A percentile compares a stretch with the other conserved stretches of the same genome.
These are phyloP conservation scores for Melanophora roralis DNA, from an alignment of 2,888 invertebrate species.

Conservation along the genomic window DNA sequence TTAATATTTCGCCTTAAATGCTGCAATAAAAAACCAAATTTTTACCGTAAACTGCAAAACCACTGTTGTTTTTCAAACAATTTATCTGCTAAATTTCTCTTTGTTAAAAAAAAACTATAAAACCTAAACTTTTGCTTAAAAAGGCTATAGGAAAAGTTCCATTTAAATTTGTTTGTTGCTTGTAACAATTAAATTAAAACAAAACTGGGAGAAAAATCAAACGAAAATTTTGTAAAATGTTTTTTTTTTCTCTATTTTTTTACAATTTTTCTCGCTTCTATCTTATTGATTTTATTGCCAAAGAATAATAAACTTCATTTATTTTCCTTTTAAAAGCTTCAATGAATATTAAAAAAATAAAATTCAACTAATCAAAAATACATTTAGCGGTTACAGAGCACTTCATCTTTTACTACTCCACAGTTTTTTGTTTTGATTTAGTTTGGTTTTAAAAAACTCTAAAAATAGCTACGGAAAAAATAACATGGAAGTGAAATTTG, in stretches of 20 bases:
- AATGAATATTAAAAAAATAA: background rate
- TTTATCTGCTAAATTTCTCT: background rate
- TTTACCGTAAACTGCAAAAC: slow-evolving; percentile 2
- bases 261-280: slow-evolving; percentile 30
- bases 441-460: background rate
- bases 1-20: too few species aligned
- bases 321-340: background rate
- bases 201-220: background rate
- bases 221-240: slow-evolving; percentile 25
- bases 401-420: slow-evolving; percentile 9
- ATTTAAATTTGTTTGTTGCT: background rate
- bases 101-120: background rate
- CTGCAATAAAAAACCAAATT: background rate
- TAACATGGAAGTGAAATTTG: slow-evolving; percentile 42
- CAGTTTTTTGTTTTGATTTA: slow-evolving; percentile 23
- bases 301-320: slow-evolving; percentile 42
- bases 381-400: slow-evolving; percentile 37
- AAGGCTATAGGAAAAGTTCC: background rate
- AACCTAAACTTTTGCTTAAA: background rate
- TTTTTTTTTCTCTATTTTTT: background rate
- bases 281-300: slow-evolving; percentile 45
- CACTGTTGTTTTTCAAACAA: background rate
- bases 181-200: background rate
- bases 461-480: background rate
- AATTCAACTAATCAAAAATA: slow-evolving; percentile 48